phyloP scores from a whole-genome alignment of 2,797 vertebrate species.

The Phylloscopus collybita region DNA sequence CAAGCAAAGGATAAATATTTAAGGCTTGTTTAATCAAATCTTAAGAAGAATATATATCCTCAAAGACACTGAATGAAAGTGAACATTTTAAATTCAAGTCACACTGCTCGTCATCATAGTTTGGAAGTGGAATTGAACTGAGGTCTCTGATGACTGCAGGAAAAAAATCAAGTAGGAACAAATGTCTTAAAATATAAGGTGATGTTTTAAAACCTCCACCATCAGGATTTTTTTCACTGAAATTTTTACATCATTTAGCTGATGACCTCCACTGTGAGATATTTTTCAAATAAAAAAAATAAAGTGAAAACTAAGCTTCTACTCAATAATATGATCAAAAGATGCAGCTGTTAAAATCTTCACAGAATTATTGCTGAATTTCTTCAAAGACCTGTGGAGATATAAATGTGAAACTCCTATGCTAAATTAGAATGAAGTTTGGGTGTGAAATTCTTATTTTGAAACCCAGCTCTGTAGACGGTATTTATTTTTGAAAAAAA shows the following conservation, averaged over 20 bases:
- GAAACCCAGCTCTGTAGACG: background rate
- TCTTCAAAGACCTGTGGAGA: background rate
- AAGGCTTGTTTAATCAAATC: background rate
- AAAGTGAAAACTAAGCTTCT: background rate
- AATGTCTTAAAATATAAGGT: background rate
- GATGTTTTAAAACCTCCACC: background rate
- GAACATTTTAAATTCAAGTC: background rate
- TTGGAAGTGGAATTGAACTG: background rate
- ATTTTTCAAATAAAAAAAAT: background rate
- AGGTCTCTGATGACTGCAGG: background rate
- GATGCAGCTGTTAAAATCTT: background rate
- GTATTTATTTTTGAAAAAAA: background rate
- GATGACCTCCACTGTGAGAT: background rate
- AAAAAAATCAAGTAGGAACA: background rate
- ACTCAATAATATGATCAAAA: background rate
- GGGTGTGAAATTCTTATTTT: background rate
- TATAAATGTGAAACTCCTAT: background rate
- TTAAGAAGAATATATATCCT: background rate
- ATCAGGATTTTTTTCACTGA: background rate
- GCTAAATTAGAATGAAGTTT: background rate
- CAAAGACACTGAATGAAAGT: background rate
- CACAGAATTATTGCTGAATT: background rate
- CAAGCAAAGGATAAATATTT: background rate
- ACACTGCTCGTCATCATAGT: rapidly evolving
- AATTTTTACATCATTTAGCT: background rate